Evolutionary conservation across 1,140 invertebrate genomes (phyloP), one percentile per base, ranked within the genome.

Genomic region (Drosophila nasuta): DNA sequence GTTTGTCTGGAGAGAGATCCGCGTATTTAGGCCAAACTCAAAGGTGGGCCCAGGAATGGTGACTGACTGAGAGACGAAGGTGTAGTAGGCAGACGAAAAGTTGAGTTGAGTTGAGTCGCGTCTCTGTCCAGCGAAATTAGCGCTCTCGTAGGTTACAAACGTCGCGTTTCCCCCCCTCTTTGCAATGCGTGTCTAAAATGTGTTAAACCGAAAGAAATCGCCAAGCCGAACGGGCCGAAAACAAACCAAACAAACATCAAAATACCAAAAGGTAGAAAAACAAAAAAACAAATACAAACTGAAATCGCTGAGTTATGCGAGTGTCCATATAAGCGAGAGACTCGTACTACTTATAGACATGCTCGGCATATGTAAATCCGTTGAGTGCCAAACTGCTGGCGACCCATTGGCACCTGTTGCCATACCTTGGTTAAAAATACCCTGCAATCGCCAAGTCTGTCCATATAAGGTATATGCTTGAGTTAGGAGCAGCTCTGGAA

Each of bases 201-300:
- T 81, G 79, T 81, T 81, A 81, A 81, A 71, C 70, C 71, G 48
- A 82, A 82, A 75, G 80, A 82, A 72, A 82, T 76, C 80, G 74
- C 65, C 65, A 68, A 68, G 20, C 52, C 62, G 51, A 79, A 49
- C 58, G 60, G 43, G 52, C 77, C 75, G 63, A 75, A 68, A 79
- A 75, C 64, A 71, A 80, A 70, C 66, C 52, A 54, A 35, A 52
- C 52, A 54, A 35, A 52, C 25, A 52, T 13, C 41, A 35, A 33
- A 30, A 52, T 48, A 54, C 51, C 28, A 54, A 13, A 52, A 51
- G 20, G 20, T 25, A 11, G 11, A n/a, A 54, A 28, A 54, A 52
- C 66, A 82, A 41, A 65, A 62, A 66, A 43, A 20, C 10, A 49
- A 28, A 59, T 25, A 46, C 20, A 17, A 7, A 65, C 46, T 33